A percentile compares a stretch with the other conserved stretches of the same genome.
These are phyloP conservation scores for Calameuta filiformis DNA, from an alignment of 2,888 invertebrate species.

Conservation along the genomic window DNA sequence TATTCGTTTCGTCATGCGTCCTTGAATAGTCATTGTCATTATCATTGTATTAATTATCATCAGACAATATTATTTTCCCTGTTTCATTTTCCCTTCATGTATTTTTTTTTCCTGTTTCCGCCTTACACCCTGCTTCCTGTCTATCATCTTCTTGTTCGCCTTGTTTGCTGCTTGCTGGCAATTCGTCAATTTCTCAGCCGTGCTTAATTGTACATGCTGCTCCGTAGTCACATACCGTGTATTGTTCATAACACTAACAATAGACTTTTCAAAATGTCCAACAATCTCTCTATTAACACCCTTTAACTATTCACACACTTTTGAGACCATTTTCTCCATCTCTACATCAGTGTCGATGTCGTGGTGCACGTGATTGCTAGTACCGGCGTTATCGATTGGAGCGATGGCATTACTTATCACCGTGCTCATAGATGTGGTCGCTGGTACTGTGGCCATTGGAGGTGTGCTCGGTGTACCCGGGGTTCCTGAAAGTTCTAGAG, in stretches of 20 bases:
- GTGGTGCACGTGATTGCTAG: constrained; percentile 56
- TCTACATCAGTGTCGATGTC: constrained; percentile 76
- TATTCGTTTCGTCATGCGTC: neutral
- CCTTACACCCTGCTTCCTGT: neutral
- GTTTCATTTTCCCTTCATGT: constrained; percentile 10
- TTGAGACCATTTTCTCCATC: constrained; percentile 82
- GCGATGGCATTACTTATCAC: constrained; percentile 42
- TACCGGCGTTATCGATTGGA: constrained; percentile 38
- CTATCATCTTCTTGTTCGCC: neutral
- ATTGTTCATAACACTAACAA: constrained; percentile 53
- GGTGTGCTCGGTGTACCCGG: constrained; percentile 58
- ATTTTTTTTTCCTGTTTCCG: neutral
- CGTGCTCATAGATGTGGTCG: constrained; percentile 34
- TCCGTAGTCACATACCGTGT: neutral
- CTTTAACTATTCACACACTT: constrained; percentile 72
- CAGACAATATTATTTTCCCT: constrained; percentile 11
- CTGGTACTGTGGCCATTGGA: constrained; percentile 42
- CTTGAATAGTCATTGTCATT: constrained; percentile 29
- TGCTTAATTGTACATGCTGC: neutral
- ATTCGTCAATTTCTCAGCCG: neutral
- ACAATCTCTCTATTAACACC: constrained; percentile 61
- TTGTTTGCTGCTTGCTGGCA: neutral
- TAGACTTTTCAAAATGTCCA: constrained; percentile 66
- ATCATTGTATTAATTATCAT: constrained; percentile 11
- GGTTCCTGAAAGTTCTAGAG: constrained; percentile 62